phyloP scores from a whole-genome alignment of 1,140 invertebrate genomes.

The Drosophila micromelanica region DNA sequence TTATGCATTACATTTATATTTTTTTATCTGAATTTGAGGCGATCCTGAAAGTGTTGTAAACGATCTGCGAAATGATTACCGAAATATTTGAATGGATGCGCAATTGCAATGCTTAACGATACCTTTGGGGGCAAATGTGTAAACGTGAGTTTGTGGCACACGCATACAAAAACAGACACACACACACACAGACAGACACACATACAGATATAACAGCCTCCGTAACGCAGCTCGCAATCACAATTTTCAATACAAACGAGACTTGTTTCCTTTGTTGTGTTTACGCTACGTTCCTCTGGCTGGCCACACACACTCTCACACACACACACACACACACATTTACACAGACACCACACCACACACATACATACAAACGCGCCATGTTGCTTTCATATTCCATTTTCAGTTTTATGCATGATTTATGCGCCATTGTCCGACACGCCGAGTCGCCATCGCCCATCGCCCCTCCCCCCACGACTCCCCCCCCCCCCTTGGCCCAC shows the following conservation, averaged over 20 bases:
- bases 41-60: background rate
- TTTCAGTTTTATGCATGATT: constrained; percentile 60
- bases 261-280: constrained; percentile 49
- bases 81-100: constrained; percentile 11
- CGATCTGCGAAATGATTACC: constrained; percentile 4
- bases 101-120: constrained; percentile 6
- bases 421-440: constrained; percentile 54
- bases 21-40: no score
- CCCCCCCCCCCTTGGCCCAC: background rate
- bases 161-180: constrained; percentile 7
- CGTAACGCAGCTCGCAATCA: constrained; percentile 42
- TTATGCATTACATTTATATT: no score
- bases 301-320: constrained; percentile 11
- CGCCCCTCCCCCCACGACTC: no score
- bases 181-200: constrained; percentile 7
- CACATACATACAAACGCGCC: constrained; percentile 1
- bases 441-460: constrained; percentile 21
- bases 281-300: constrained; percentile 25
- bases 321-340: constrained; percentile 1
- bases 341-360: background rate
- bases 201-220: constrained; percentile 8
- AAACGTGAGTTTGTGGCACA: background rate
- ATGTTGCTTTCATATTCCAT: constrained; percentile 55
- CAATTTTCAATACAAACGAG: constrained; percentile 58
- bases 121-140: constrained; percentile 9